phyloP scores from a whole-genome alignment of 2,113 vertebrate genomes.

The Nothocercus nigrocapillus region DNA sequence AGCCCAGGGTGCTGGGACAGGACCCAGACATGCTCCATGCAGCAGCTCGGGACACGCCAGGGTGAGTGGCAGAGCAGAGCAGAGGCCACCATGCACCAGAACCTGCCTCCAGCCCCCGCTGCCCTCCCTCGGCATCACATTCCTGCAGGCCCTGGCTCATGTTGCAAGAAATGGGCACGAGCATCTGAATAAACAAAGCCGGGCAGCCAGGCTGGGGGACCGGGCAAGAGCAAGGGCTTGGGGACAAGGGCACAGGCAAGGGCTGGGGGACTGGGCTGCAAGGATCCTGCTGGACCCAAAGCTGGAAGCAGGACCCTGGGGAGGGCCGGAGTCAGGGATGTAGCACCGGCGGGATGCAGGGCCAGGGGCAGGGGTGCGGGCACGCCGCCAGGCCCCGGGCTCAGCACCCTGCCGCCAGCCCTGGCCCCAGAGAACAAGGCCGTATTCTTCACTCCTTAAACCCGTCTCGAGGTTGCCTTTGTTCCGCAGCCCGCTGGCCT shows the following conservation, averaged over 20 bases:
- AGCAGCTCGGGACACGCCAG: too few relatives aligned
- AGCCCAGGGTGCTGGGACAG: too few relatives aligned
- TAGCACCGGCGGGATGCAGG: background rate
- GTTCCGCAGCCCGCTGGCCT: background rate
- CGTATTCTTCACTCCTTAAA: background rate
- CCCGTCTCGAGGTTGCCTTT: background rate
- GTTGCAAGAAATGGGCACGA: background rate
- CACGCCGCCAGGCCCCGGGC: background rate
- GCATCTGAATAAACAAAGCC: slow-evolving; percentile 19
- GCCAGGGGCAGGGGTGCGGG: background rate
- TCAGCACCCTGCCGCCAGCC: background rate
- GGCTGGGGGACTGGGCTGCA: too few relatives aligned
- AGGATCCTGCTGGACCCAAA: too few relatives aligned
- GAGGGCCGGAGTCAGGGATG: too few relatives aligned
- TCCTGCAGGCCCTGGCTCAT: background rate
- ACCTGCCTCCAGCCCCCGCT: background rate
- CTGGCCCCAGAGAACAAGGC: background rate
- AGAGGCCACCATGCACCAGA: too few relatives aligned
- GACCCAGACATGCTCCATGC: too few relatives aligned
- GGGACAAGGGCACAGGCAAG: too few relatives aligned
- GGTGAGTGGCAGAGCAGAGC: background rate
- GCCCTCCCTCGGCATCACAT: background rate
- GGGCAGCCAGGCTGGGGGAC: too few relatives aligned
- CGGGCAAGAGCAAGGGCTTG: too few relatives aligned
- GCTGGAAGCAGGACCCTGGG: too few relatives aligned